phyloP scores from a whole-genome alignment of 2,113 vertebrate species.

The Passer montanus region DNA sequence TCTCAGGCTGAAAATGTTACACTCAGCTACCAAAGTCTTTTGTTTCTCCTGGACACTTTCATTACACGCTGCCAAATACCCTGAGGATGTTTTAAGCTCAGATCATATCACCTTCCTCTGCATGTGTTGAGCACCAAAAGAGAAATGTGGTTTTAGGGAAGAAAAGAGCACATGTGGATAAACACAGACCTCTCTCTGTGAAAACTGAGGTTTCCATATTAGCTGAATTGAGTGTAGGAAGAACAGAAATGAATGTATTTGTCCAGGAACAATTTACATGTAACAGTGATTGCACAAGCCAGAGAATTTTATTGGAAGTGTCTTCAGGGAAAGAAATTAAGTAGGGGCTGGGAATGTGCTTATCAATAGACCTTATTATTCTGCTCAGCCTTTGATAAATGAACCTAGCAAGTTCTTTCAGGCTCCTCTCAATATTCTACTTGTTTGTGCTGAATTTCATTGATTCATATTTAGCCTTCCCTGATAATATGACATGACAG shows the following conservation, averaged over 20 bases:
- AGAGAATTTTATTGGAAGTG: background rate
- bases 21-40: background rate
- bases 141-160: background rate
- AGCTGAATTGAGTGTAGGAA: background rate
- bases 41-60: background rate
- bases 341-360: background rate
- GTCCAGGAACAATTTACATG: background rate
- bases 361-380: constrained; percentile 40
- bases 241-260: background rate
- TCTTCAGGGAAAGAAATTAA: background rate
- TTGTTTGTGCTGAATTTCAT: constrained; percentile 23
- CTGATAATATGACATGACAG: background rate
- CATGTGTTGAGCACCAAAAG: background rate
- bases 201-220: background rate
- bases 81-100: background rate
- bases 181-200: background rate
- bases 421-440: background rate
- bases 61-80: background rate
- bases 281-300: background rate
- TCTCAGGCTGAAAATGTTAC: background rate
- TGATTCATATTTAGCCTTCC: constrained; percentile 4
- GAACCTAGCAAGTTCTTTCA: constrained; percentile 17
- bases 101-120: background rate
- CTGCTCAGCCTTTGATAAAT: constrained; percentile 17
- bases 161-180: background rate